These are phyloP conservation scores for Hypotaenidia philippensis DNA, from an alignment of 2,797 vertebrate genomes.

Conservation along the genomic window DNA sequence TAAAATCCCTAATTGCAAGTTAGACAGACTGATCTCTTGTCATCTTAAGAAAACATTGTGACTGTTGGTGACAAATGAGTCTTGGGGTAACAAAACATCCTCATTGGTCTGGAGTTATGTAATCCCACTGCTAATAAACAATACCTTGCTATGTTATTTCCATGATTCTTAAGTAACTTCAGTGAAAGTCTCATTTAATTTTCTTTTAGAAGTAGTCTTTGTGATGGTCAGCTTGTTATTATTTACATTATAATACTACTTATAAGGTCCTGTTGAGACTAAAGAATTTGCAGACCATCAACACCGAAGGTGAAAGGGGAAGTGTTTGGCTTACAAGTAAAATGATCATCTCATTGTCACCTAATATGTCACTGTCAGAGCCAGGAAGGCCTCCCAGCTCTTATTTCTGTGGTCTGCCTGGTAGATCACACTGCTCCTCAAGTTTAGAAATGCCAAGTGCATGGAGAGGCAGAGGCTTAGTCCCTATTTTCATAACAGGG, in stretches of 20 bases:
- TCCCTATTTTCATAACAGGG: not conserved
- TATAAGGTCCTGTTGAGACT: not conserved
- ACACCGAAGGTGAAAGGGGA: not conserved
- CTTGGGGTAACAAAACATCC: not conserved
- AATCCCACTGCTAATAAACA: not conserved
- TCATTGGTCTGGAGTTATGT: not conserved
- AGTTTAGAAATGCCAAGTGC: not conserved
- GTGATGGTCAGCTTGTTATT: not conserved
- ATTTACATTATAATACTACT: not conserved
- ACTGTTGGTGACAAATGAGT: slow-evolving; percentile 40
- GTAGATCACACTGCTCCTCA: not conserved
- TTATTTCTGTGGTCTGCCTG: not conserved
- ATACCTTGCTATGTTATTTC: not conserved
- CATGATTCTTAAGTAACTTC: not conserved
- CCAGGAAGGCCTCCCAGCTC: not conserved
- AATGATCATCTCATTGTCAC: slow-evolving; percentile 6
- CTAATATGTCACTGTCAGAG: slow-evolving; percentile 6
- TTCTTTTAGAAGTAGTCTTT: not conserved
- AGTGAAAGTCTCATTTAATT: not conserved
- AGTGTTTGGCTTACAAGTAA: not conserved
- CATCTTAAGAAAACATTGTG: slow-evolving; percentile 44
- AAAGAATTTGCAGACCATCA: not conserved
- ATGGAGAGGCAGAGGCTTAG: not conserved
- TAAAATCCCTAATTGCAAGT: slow-evolving; percentile 45
- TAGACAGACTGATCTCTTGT: slow-evolving; percentile 56